A percentile compares a stretch with the other conserved stretches of the same genome.
Conservation (phyloP, 2,888 invertebrate species). For the Lathronympha strigana region DNA sequence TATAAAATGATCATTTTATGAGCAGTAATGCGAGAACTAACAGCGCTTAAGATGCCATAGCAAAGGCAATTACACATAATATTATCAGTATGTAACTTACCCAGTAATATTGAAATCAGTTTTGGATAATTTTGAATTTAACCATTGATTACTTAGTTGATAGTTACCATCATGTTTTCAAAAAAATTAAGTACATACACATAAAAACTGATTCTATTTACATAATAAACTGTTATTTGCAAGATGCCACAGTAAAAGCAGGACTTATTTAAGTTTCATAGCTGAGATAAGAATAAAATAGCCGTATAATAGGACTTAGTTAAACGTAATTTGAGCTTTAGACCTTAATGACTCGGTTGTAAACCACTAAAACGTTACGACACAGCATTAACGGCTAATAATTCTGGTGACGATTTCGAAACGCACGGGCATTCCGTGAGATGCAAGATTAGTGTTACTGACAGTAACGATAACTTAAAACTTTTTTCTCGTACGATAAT, state of each 20-base stretch:
- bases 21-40: not conserved
- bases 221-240: not conserved
- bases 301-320: constrained; percentile 43
- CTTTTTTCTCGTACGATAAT: constrained; percentile 72
- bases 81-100: not conserved
- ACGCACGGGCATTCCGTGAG: constrained; percentile 67
- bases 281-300: constrained; percentile 38
- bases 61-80: not conserved
- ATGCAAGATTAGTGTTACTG: constrained; percentile 71
- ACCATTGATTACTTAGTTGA: not conserved
- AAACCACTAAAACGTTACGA: constrained; percentile 70
- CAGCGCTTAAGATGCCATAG: not conserved
- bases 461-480: constrained; percentile 71
- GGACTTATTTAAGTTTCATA: constrained; percentile 23
- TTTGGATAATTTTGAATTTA: not conserved
- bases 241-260: not conserved
- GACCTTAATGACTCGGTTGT: constrained; percentile 66
- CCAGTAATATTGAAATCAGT: not conserved
- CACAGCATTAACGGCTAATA: constrained; percentile 72
- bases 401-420: constrained; percentile 74
- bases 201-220: not conserved
- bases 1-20: not conserved
- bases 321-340: constrained; percentile 65
- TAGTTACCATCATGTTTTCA: not conserved
- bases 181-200: not conserved